A percentile compares a stretch with the other conserved stretches of the same genome.
Evolutionary conservation across 2,888 invertebrate genomes (phyloP).

Genomic region (Chorisops tibialis): DNA sequence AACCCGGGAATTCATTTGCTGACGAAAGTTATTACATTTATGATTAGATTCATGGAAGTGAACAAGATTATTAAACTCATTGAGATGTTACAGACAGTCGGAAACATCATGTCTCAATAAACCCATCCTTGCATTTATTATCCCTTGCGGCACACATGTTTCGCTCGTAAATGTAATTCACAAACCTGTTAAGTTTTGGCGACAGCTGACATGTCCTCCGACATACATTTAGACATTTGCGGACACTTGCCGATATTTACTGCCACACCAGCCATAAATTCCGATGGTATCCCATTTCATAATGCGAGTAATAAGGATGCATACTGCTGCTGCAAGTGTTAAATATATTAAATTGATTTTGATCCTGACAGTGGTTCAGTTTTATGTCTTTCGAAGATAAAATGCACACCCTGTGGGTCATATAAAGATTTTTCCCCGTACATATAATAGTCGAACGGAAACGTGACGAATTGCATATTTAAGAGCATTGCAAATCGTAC

Average conservation of each 20-base stretch:
- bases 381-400: slow-evolving; percentile 16
- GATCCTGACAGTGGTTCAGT: not conserved
- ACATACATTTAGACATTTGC: slow-evolving; percentile 13
- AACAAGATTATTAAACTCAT: no score
- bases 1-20: no score
- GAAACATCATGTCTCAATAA: slow-evolving; percentile 3
- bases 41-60: no score
- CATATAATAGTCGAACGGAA: not conserved
- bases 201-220: slow-evolving; percentile 32
- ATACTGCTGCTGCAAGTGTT: slow-evolving; percentile 13
- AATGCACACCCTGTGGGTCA: slow-evolving; percentile 1
- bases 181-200: slow-evolving; percentile 32
- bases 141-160: slow-evolving; percentile 32
- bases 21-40: no score
- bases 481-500: no score
- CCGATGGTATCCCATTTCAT: slow-evolving; percentile 11
- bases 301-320: slow-evolving; percentile 9
- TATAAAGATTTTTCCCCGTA: not conserved
- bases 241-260: slow-evolving; percentile 32
- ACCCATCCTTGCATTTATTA: not conserved
- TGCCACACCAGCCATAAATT: slow-evolving; percentile 29
- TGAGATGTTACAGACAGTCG: no score
- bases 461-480: no score
- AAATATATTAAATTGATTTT: slow-evolving; percentile 20
- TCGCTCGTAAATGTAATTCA: slow-evolving; percentile 34